phyloP scores from a whole-genome alignment of 2,797 vertebrate genomes.

The Leptoclinus maculatus region DNA sequence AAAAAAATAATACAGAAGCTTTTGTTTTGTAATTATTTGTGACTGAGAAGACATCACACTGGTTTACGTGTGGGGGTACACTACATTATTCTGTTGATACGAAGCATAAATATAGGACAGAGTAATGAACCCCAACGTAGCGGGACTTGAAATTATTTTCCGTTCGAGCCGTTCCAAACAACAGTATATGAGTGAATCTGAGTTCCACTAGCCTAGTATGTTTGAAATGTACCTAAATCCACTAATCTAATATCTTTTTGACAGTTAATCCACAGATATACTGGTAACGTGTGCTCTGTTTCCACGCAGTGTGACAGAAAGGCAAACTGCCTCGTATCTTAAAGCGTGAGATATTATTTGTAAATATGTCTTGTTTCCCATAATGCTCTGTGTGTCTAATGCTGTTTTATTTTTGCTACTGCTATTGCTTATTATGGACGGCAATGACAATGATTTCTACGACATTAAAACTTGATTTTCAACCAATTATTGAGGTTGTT shows the following conservation, averaged over 20 bases:
- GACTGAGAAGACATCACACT: background rate
- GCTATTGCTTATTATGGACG: conserved; percentile 52
- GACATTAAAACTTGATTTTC: conserved; percentile 73
- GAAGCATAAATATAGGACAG: background rate
- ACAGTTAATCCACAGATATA: background rate
- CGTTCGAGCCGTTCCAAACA: background rate
- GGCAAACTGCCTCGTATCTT: conserved; percentile 24
- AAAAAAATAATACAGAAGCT: background rate
- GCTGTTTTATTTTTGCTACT: conserved; percentile 66
- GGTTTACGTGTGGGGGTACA: background rate
- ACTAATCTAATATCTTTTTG: background rate
- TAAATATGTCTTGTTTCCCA: conserved; percentile 69
- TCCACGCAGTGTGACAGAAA: conserved; percentile 21
- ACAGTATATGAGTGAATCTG: background rate
- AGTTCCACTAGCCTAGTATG: background rate
- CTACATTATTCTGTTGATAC: background rate
- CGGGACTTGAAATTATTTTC: background rate
- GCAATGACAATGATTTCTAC: conserved; percentile 62
- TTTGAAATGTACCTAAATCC: background rate
- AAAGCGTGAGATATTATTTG: conserved; percentile 42
- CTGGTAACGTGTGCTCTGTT: background rate
- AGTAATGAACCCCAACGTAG: background rate
- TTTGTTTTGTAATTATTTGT: conserved; percentile 19
- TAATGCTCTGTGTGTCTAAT: conserved; percentile 53
- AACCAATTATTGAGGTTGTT: conserved; percentile 20